Evolutionary conservation across 2,113 vertebrate genomes (phyloP).

Genomic region (Channa maculata): DNA sequence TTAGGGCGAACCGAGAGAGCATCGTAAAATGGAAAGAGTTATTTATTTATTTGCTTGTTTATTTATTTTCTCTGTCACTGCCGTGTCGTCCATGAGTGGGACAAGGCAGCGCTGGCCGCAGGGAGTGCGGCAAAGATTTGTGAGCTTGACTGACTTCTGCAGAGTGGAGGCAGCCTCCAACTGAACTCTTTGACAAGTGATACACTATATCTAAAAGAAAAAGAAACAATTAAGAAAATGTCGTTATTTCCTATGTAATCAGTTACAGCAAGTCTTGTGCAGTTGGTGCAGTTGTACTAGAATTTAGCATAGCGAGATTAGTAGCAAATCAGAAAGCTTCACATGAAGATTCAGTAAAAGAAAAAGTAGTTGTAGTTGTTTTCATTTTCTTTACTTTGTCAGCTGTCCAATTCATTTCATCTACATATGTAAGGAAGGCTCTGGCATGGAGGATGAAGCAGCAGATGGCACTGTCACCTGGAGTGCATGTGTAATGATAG

Average conservation of each 20-base stretch:
- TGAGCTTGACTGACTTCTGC: conserved; percentile 35
- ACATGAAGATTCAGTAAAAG: background rate
- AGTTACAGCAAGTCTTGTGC: background rate
- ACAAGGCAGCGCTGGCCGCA: conserved; percentile 14
- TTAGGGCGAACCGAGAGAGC: conserved; percentile 38
- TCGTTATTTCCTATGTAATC: background rate
- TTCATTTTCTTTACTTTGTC: conserved; percentile 25
- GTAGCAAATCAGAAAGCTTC: background rate
- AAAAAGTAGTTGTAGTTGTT: conserved; percentile 30
- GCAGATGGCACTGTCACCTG: conserved; percentile 78
- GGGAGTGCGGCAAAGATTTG: conserved; percentile 30
- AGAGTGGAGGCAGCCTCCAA: conserved; percentile 19
- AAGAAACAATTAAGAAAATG: background rate
- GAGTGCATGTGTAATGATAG: conserved; percentile 59
- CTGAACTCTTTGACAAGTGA: conserved; percentile 22
- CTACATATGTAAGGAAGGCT: conserved; percentile 50
- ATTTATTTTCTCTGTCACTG: conserved; percentile 49
- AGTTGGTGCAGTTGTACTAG: background rate
- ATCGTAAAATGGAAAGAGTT: conserved; percentile 40
- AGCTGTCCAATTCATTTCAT: conserved; percentile 50
- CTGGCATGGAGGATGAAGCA: conserved; percentile 39
- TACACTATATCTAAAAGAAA: background rate
- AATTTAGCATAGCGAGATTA: background rate
- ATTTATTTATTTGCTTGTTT: conserved; percentile 60
- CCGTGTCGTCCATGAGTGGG: conserved; percentile 23